Conservation (phyloP, 2,888 invertebrate genomes). For the Aleiodes testaceus region DNA sequence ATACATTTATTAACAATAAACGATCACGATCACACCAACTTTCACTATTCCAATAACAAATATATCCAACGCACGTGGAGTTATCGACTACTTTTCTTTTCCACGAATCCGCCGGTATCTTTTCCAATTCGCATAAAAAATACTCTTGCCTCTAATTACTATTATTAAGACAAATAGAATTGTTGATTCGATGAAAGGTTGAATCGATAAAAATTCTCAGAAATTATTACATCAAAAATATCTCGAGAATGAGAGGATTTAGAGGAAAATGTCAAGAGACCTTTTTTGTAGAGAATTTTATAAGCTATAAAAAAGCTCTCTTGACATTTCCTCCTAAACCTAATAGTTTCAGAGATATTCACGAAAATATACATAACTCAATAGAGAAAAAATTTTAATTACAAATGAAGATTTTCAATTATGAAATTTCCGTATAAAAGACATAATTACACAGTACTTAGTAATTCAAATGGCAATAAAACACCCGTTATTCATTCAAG, state of each 20-base stretch:
- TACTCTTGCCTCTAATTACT: conserved; percentile 2
- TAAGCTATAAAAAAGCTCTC: too few relatives aligned
- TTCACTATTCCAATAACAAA: conserved; percentile 26
- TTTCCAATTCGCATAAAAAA: conserved; percentile 4
- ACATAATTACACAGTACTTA: conserved; percentile 3
- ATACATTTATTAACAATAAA: conserved; percentile 11
- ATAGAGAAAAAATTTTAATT: neutral
- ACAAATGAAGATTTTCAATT: neutral
- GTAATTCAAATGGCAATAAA: conserved; percentile 27
- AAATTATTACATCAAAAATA: too few relatives aligned
- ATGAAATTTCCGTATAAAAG: conserved; percentile 15
- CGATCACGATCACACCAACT: conserved; percentile 17
- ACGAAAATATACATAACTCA: neutral
- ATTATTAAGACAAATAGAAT: neutral
- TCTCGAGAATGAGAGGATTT: too few relatives aligned
- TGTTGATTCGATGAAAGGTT: too few relatives aligned
- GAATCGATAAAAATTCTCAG: too few relatives aligned
- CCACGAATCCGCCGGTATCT: conserved; percentile 32
- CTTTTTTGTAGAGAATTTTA: too few relatives aligned
- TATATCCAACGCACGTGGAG: conserved; percentile 32
- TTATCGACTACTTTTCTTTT: conserved; percentile 40
- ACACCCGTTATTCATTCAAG: conserved; percentile 26
- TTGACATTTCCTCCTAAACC: too few relatives aligned
- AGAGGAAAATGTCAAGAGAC: too few relatives aligned
- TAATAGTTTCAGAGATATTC: too few relatives aligned